A percentile compares a stretch with the other conserved stretches of the same genome.
phyloP scores from a whole-genome alignment of 2,888 invertebrate species.

The Cordylochernes scorpioides region DNA sequence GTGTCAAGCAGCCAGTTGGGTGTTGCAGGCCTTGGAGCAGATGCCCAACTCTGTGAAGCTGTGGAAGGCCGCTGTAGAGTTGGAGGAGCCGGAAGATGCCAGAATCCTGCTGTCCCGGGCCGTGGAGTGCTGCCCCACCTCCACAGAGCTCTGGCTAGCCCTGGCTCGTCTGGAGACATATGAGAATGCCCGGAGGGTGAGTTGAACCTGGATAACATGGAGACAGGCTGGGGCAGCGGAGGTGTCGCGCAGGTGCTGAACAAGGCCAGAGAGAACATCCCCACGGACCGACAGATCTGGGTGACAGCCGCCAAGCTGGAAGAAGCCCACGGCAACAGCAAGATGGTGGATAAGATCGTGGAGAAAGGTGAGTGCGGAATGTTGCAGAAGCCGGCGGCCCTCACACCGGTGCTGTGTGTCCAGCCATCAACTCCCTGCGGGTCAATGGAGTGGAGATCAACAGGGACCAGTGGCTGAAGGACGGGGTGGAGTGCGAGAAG shows the following conservation, averaged over 20 bases:
- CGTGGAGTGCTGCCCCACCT: slow-evolving; percentile 93
- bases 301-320: slow-evolving; percentile 94
- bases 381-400: too few species aligned
- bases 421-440: slow-evolving; percentile 43
- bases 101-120: slow-evolving; percentile 76
- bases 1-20: too few species aligned
- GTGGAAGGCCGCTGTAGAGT: slow-evolving; percentile 94
- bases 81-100: slow-evolving; percentile 94
- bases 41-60: slow-evolving; percentile 92
- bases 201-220: not conserved
- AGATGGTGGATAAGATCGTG: slow-evolving; percentile 76
- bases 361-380: slow-evolving; percentile 68
- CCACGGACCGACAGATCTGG: slow-evolving; percentile 96
- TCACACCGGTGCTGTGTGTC: too few species aligned
- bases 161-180: slow-evolving; percentile 75
- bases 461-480: slow-evolving; percentile 93
- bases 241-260: slow-evolving; percentile 41
- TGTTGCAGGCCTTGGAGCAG: slow-evolving; percentile 63
- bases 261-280: slow-evolving; percentile 91
- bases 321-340: slow-evolving; percentile 78
- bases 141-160: slow-evolving; percentile 78
- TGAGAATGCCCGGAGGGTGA: slow-evolving; percentile 60
- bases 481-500: slow-evolving; percentile 90
- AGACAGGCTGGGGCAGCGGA: too few species aligned
- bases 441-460: slow-evolving; percentile 96